A percentile compares a stretch with the other conserved stretches of the same genome.
phyloP scores from a whole-genome alignment of 2,888 invertebrate genomes.

The Strigamia crassipes region DNA sequence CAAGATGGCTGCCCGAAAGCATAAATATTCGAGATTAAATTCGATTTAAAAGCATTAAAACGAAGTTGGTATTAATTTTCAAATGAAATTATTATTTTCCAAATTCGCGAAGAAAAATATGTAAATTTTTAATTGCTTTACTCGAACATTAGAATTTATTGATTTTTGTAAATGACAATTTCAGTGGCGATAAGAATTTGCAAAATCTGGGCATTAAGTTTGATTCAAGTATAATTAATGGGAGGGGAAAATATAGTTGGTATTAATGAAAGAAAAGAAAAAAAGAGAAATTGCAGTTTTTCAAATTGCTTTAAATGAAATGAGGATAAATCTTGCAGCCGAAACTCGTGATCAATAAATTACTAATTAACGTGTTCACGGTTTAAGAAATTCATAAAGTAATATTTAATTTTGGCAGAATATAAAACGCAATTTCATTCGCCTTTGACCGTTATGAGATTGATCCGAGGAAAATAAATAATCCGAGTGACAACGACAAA shows the following conservation, averaged over 20 bases:
- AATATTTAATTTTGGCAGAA: too few relatives aligned
- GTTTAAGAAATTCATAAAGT: neutral
- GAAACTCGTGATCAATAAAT: neutral
- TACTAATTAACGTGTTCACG: neutral
- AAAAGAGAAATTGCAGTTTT: neutral
- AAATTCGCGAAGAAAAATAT: neutral
- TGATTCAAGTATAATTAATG: neutral
- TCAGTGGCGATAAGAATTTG: neutral
- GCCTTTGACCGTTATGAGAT: too few relatives aligned
- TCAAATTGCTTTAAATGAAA: slow-evolving; percentile 1
- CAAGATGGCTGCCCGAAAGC: too few relatives aligned
- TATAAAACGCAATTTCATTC: too few relatives aligned
- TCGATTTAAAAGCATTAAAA: too few relatives aligned
- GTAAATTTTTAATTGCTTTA: neutral
- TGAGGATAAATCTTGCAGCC: neutral
- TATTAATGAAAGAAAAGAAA: too few relatives aligned
- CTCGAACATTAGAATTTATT: neutral
- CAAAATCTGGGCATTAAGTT: neutral
- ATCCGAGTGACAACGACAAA: too few relatives aligned
- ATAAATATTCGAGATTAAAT: too few relatives aligned
- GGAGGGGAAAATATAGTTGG: neutral
- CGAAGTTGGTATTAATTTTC: neutral
- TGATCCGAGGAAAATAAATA: neutral
- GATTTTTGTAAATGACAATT: neutral
- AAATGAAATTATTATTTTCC: neutral